Percentiles rank a stretch among this genome's conserved stretches.
These are phyloP conservation scores for Phortica okadai DNA, from an alignment of 2,888 invertebrate species.

Conservation along the genomic window DNA sequence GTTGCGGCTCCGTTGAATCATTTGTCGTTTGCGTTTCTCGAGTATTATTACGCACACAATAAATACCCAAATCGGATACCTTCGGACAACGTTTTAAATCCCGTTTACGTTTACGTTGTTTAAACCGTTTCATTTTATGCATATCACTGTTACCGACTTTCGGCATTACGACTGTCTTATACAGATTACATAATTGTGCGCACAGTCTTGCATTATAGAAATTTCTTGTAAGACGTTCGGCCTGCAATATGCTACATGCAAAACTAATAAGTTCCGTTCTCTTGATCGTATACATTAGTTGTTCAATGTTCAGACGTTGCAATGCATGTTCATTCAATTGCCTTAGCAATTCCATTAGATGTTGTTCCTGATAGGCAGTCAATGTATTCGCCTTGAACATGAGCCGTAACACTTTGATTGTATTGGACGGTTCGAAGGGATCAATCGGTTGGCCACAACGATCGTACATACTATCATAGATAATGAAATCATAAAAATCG, in stretches of 20 bases:
- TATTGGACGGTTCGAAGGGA: constrained; percentile 51
- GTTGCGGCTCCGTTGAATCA: too few species aligned
- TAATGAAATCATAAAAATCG: constrained; percentile 54
- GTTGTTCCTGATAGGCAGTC: constrained; percentile 44
- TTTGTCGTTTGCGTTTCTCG: too few species aligned
- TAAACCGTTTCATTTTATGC: too few species aligned
- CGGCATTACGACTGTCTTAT: constrained; percentile 16
- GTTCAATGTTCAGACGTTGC: constrained; percentile 43
- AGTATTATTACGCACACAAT: too few species aligned
- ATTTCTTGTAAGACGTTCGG: constrained; percentile 34
- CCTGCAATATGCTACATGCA: constrained; percentile 48
- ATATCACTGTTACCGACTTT: too few species aligned
- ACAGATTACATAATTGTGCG: constrained; percentile 43
- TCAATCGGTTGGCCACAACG: constrained; percentile 56
- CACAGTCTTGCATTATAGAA: constrained; percentile 44
- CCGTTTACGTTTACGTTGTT: too few species aligned
- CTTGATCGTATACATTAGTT: constrained; percentile 41
- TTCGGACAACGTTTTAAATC: too few species aligned
- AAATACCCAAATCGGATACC: too few species aligned
- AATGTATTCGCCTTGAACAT: constrained; percentile 49
- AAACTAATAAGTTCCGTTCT: constrained; percentile 40
- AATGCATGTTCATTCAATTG: constrained; percentile 45
- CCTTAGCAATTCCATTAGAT: constrained; percentile 45
- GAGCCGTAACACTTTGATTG: constrained; percentile 50
- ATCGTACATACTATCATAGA: constrained; percentile 62